Percentiles rank a stretch among this genome's conserved stretches.
These are phyloP conservation scores for Apolygus lucorum DNA, from an alignment of 1,140 invertebrate species.

Conservation along the genomic window DNA sequence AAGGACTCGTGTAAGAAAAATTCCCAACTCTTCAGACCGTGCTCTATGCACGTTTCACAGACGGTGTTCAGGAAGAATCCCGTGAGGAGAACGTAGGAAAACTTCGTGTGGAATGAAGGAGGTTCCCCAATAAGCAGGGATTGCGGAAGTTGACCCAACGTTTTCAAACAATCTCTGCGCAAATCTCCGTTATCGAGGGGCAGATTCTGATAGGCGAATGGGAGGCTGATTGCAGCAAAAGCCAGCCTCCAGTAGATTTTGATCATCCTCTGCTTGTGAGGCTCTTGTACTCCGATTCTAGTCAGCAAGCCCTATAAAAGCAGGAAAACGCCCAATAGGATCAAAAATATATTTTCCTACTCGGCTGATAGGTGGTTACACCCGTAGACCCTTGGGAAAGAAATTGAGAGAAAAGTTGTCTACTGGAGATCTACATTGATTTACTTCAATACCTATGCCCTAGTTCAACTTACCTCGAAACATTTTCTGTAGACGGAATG, in stretches of 20 bases:
- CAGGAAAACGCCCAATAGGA: no score
- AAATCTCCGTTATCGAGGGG: background rate
- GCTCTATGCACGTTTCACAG: constrained; percentile 19
- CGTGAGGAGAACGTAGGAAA: constrained; percentile 20
- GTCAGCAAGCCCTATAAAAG: background rate
- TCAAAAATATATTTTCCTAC: no score
- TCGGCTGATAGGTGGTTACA: no score
- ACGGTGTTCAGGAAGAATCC: constrained; percentile 22
- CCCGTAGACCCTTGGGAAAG: no score
- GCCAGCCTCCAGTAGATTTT: constrained; percentile 21
- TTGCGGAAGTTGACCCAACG: background rate
- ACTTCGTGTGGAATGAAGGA: constrained; percentile 18
- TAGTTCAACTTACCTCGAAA: constrained; percentile 17
- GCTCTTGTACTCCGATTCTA: constrained; percentile 9
- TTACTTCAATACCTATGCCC: no score
- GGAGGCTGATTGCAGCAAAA: constrained; percentile 19
- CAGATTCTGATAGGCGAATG: constrained; percentile 22
- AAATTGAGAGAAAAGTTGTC: no score
- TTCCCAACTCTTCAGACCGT: constrained; percentile 16
- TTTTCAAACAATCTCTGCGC: background rate
- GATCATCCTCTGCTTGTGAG: constrained; percentile 6
- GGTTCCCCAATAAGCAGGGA: constrained; percentile 2
- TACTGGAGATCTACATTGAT: no score
- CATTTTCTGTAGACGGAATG: constrained; percentile 19
- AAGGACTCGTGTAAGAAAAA: constrained; percentile 21